Percentiles rank a stretch among this genome's conserved stretches.
phyloP scores from a whole-genome alignment of 2,113 vertebrate species.

The Malurus alboscapulatus region DNA sequence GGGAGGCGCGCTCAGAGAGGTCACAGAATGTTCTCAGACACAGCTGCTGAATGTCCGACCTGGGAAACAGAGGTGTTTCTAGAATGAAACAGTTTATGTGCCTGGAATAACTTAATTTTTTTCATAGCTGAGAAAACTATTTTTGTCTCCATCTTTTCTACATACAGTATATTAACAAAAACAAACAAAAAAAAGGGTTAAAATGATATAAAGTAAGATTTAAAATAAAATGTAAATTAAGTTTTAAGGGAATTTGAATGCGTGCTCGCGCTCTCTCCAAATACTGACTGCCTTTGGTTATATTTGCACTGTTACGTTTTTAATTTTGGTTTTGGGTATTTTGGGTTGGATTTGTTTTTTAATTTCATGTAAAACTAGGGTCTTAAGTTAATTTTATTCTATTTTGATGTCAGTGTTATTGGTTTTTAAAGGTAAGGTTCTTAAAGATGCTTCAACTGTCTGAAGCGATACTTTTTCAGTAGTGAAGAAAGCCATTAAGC shows the following conservation, averaged over 20 bases:
- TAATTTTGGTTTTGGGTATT: constrained; percentile 45
- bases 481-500: constrained; percentile 69
- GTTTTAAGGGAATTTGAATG: constrained; percentile 68
- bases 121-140: constrained; percentile 84
- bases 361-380: constrained; percentile 54
- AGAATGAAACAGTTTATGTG: constrained; percentile 80
- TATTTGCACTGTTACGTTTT: constrained; percentile 73
- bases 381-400: constrained; percentile 72
- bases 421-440: constrained; percentile 57
- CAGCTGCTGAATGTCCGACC: constrained; percentile 77
- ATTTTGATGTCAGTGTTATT: constrained; percentile 64
- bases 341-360: background rate
- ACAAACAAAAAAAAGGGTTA: constrained; percentile 16
- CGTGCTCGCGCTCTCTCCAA: constrained; percentile 59
- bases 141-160: constrained; percentile 84
- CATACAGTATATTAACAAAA: constrained; percentile 73
- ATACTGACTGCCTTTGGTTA: constrained; percentile 75
- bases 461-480: constrained; percentile 75
- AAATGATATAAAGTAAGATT: constrained; percentile 71
- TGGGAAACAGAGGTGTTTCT: constrained; percentile 75
- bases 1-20: constrained; percentile 44
- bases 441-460: constrained; percentile 75
- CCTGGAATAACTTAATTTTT: constrained; percentile 82
- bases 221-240: constrained; percentile 69
- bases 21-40: constrained; percentile 70